These are phyloP conservation scores for Paguma larvata DNA, from an alignment of 2,797 vertebrate species.

Conservation along the genomic window DNA sequence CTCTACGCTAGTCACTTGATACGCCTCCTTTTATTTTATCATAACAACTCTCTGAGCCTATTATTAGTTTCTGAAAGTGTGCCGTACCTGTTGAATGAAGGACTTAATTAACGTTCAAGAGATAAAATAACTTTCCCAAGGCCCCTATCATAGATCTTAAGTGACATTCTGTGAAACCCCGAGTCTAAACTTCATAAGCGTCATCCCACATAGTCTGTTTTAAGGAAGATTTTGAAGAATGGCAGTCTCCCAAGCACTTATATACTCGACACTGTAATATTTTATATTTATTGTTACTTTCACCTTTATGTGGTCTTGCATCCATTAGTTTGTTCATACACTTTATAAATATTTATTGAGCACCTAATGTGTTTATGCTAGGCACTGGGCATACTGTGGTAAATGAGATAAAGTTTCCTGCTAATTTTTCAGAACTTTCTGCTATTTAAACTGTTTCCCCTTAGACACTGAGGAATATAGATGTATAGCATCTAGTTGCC, in stretches of 20 bases:
- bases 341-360: constrained; percentile 29
- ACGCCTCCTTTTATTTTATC: neutral
- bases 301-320: neutral
- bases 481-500: neutral
- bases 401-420: neutral
- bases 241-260: neutral
- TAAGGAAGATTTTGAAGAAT: constrained; percentile 49
- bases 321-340: constrained; percentile 34
- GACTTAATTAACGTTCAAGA: neutral
- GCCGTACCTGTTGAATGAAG: neutral
- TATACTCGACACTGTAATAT: neutral
- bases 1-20: neutral
- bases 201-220: neutral
- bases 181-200: neutral
- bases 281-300: constrained; percentile 4
- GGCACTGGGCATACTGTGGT: neutral
- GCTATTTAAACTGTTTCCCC: neutral
- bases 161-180: neutral
- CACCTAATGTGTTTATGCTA: neutral
- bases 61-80: neutral
- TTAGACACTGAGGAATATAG: neutral
- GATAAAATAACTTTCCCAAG: neutral
- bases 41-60: neutral
- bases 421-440: constrained; percentile 36
- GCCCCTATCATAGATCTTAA: neutral